Percentiles rank a stretch among this genome's conserved stretches.
These are phyloP conservation scores for Torymus auratus DNA, from an alignment of 2,888 invertebrate genomes.

Conservation along the genomic window DNA sequence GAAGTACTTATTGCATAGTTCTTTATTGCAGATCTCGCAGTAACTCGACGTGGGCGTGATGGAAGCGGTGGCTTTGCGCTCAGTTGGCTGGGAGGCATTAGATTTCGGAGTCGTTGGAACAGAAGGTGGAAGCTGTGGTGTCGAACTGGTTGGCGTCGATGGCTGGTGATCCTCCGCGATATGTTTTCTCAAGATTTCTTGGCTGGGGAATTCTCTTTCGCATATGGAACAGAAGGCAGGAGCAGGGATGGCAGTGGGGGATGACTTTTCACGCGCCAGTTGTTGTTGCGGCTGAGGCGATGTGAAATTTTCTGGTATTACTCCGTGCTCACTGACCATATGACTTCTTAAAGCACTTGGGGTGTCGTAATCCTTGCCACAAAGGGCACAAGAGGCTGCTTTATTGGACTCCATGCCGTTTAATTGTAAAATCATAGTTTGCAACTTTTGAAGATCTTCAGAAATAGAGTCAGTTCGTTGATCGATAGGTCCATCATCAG, in stretches of 20 bases:
- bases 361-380: conserved; percentile 85
- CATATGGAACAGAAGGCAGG: conserved; percentile 78
- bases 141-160: conserved; percentile 60
- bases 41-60: conserved; percentile 89
- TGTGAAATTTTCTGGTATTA: conserved; percentile 64
- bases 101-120: conserved; percentile 46
- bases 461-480: conserved; percentile 81
- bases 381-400: conserved; percentile 81
- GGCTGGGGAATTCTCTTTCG: conserved; percentile 80
- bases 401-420: conserved; percentile 86
- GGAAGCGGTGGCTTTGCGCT: conserved; percentile 81
- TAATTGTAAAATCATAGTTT: conserved; percentile 92
- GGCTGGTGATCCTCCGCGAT: conserved; percentile 83
- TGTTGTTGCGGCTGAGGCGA: conserved; percentile 61
- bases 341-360: conserved; percentile 84
- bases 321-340: conserved; percentile 83
- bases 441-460: conserved; percentile 91
- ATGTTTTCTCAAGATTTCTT: conserved; percentile 84
- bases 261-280: conserved; percentile 73
- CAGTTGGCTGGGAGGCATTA: conserved; percentile 62
- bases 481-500: conserved; percentile 74
- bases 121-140: conserved; percentile 53
- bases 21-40: conserved; percentile 98
- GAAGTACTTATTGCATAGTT: conserved; percentile 99
- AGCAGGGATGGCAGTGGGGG: conserved; percentile 61